Percentiles rank a stretch among this genome's conserved stretches.
phyloP scores from a whole-genome alignment of 2,888 invertebrate genomes.

The Doris montereyensis region DNA sequence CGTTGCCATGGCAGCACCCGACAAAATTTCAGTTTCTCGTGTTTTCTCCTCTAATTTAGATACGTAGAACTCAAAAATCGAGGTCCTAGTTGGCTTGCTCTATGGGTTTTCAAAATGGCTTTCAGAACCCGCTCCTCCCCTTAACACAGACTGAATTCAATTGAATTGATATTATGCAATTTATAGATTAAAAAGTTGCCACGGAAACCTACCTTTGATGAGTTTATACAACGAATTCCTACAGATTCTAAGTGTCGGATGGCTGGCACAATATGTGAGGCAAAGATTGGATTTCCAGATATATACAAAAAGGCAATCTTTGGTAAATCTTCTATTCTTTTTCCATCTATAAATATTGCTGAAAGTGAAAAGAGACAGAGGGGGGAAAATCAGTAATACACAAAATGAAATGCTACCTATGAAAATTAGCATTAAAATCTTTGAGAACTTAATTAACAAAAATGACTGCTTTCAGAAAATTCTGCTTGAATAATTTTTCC shows the following conservation, averaged over 20 bases:
- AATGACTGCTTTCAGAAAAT: no score
- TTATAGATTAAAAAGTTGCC: no score
- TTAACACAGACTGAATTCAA: neutral
- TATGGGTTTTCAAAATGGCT: no score
- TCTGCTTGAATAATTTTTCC: no score
- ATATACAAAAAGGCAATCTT: neutral
- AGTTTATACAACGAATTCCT: neutral
- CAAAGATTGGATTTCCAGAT: neutral
- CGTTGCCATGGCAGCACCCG: no score
- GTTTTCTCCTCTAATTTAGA: neutral
- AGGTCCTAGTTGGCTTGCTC: no score
- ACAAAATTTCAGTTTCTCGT: neutral
- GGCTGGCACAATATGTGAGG: neutral
- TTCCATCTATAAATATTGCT: neutral
- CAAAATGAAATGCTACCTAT: no score
- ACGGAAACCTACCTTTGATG: neutral
- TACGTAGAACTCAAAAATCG: no score
- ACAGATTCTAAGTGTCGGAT: neutral
- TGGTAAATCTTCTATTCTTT: neutral
- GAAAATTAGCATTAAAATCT: no score
- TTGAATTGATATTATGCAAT: no score
- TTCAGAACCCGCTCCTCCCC: neutral
- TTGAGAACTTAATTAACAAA: no score
- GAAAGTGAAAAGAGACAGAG: neutral
- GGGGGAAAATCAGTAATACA: neutral